Evolutionary conservation across 2,888 invertebrate species (phyloP), one percentile per base, ranked within the genome.

Genomic region (Hypselothyrea guttata): DNA sequence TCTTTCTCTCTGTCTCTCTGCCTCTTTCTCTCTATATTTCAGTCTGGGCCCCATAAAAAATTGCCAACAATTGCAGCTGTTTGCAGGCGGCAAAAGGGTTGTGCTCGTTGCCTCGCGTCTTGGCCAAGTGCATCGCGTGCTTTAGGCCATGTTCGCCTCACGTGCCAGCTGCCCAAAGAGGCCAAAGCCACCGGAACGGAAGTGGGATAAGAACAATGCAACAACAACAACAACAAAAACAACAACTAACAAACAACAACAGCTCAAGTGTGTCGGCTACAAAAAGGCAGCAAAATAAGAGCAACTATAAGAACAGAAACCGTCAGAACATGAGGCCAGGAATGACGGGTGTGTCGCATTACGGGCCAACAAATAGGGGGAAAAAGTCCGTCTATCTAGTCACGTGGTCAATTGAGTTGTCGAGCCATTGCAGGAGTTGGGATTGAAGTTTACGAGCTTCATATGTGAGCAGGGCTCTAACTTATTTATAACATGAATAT

Each of bases 81-180:
- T 33, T 57, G 58, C 2, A 22, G 22, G 44, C 42, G 13, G 27
- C 47, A 46, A 53, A 61, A 49, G 57, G 62, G 47, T 48, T 57
- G 48, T 53, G 15, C n/a, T n/a, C 22, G 9, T 34, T 27, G 12
- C 30, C 12, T 30, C 31, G 22, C 34, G 47, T 49, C 81, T 74
- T 77, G 81, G 84, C 84, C 84, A 84, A 82, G 81, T 84, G 82
- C 84, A 82, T 82, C 81, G 81, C 81, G 82, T 82, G 81, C 81
- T 69, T 66, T 35, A 40, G 75, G 64, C 62, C 65, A 38, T 37
- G 45, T 46, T 13, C 33, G 63, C 58, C 58, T 61, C 71, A 71
- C 66, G 66, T 70, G 73, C 71, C 48, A 38, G 35, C 46, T 13
- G 51, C 16, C 58, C 56, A 69, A 65, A 51, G 54, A 64, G 75